A percentile compares a stretch with the other conserved stretches of the same genome.
phyloP scores from a whole-genome alignment of 1,140 invertebrate species.

The Sweltsa coloradensis region DNA sequence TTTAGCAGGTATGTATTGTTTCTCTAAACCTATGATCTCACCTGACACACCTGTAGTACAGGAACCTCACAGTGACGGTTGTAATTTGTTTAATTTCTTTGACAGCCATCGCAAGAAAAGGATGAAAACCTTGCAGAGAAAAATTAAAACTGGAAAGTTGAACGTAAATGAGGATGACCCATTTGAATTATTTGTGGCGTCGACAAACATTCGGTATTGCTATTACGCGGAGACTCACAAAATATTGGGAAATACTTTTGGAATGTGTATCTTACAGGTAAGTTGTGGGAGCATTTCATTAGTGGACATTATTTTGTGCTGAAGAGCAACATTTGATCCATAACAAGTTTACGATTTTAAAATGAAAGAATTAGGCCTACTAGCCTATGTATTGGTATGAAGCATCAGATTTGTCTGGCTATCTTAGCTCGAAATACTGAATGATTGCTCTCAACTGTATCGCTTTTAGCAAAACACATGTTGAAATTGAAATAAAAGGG shows the following conservation, averaged over 20 bases:
- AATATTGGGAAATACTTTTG: slow-evolving; percentile 95
- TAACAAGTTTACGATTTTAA: too few species aligned
- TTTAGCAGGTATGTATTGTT: slow-evolving; percentile 64
- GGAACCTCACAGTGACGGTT: background rate
- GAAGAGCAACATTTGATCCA: too few species aligned
- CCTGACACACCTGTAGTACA: background rate
- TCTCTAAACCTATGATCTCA: background rate
- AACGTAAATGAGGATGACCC: slow-evolving; percentile 92
- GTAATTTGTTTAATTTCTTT: slow-evolving; percentile 14
- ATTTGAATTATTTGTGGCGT: slow-evolving; percentile 92
- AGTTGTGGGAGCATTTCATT: too few species aligned
- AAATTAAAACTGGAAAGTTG: slow-evolving; percentile 78
- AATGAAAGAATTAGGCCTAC: too few species aligned
- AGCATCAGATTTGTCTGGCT: too few species aligned
- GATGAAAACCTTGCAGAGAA: slow-evolving; percentile 76
- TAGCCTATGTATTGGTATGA: too few species aligned
- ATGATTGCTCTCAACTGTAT: too few species aligned
- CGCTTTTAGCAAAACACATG: too few species aligned
- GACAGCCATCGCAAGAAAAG: slow-evolving; percentile 84
- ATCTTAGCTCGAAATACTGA: too few species aligned
- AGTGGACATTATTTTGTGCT: too few species aligned
- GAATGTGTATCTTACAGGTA: slow-evolving; percentile 91
- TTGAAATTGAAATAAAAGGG: slow-evolving; percentile 1
- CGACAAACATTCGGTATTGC: slow-evolving; percentile 93
- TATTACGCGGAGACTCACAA: slow-evolving; percentile 98